These are phyloP conservation scores for Helicoverpa assulta DNA, from an alignment of 2,888 invertebrate genomes.

Conservation along the genomic window DNA sequence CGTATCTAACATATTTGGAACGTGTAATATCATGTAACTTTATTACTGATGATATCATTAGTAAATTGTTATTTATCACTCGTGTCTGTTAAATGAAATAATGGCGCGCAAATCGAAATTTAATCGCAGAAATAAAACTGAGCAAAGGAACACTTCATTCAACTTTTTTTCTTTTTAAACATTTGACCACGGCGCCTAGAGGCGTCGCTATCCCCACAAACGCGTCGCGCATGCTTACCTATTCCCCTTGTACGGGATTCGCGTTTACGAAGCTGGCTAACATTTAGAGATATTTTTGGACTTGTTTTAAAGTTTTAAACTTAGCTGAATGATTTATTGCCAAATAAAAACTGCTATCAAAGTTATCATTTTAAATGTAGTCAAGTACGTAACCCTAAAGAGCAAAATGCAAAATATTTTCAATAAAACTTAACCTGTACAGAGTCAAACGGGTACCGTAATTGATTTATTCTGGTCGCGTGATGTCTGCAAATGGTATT, in stretches of 20 bases:
- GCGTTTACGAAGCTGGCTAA: constrained; percentile 60
- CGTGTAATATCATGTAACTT: background rate
- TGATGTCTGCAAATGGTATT: constrained; percentile 60
- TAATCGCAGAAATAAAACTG: constrained; percentile 32
- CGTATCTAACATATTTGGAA: background rate
- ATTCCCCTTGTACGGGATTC: constrained; percentile 72
- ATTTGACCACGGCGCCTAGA: constrained; percentile 71
- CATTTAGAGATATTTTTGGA: constrained; percentile 31
- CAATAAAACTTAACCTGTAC: constrained; percentile 48
- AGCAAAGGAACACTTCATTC: constrained; percentile 46
- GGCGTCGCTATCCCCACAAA: constrained; percentile 69
- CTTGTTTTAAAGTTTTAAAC: constrained; percentile 18
- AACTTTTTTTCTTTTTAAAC: constrained; percentile 66
- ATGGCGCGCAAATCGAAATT: constrained; percentile 4
- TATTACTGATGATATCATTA: background rate
- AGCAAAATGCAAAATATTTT: constrained; percentile 16
- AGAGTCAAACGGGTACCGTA: constrained; percentile 49
- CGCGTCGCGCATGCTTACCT: constrained; percentile 74
- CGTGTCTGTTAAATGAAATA: background rate
- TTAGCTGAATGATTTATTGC: background rate
- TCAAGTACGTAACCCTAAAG: constrained; percentile 3
- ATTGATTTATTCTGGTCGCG: constrained; percentile 68
- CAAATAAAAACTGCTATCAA: background rate
- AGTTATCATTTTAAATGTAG: too few relatives aligned
- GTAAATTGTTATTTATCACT: background rate